Evolutionary conservation across 2,113 vertebrate species (phyloP).

Genomic region (Spermophilus dauricus): DNA sequence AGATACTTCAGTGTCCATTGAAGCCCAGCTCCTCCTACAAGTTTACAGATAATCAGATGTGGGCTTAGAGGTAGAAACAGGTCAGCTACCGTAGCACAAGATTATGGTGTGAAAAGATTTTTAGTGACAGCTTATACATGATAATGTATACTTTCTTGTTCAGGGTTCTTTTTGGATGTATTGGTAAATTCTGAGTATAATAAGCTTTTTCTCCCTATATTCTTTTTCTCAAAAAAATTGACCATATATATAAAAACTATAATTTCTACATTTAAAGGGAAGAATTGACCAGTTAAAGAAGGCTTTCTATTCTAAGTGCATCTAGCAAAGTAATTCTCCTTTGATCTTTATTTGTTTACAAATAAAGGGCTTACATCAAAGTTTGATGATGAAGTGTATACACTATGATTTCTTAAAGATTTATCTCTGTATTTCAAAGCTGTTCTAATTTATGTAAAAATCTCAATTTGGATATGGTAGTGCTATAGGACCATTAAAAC

Average conservation of each 20-base stretch:
- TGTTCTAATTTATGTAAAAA: background rate
- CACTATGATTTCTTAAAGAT: constrained; percentile 12
- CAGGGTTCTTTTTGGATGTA: constrained; percentile 46
- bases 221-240: constrained; percentile 46
- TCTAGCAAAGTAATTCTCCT: constrained; percentile 27
- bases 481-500: constrained; percentile 6
- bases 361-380: background rate
- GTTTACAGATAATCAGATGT: constrained; percentile 66
- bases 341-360: constrained; percentile 37
- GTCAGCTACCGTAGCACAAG: constrained; percentile 55
- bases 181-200: constrained; percentile 49
- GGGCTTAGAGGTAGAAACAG: constrained; percentile 66
- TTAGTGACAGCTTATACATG: constrained; percentile 39
- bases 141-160: constrained; percentile 65
- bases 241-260: background rate
- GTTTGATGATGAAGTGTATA: constrained; percentile 18
- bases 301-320: background rate
- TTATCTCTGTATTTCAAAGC: constrained; percentile 35
- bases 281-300: constrained; percentile 24
- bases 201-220: constrained; percentile 32
- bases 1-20: background rate
- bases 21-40: constrained; percentile 66
- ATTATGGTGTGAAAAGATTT: constrained; percentile 59
- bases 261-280: constrained; percentile 48
- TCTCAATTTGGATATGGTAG: background rate